Base-by-base conservation (phyloP, 2,888 invertebrate genomes). In the Matsumyia berberina region DNA sequence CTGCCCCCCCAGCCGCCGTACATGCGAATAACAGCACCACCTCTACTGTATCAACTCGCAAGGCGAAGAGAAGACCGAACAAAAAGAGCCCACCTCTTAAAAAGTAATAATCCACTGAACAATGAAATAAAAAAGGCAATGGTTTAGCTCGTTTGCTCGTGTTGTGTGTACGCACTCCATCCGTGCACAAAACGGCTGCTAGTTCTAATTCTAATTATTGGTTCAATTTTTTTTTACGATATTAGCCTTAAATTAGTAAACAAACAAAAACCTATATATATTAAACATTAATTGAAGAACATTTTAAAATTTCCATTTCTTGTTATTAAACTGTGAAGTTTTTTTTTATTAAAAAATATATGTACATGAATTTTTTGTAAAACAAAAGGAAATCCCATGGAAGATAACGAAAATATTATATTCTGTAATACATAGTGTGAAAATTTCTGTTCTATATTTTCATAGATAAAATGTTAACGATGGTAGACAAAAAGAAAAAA, bases 301-400 rank as follows among this genome's bases (percentile, higher is more conserved):
- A 55, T 62, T 78, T 77, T 62, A 73, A 83, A 78, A 78, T 69
- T 83, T 79, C 83, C 83, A 83, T 69, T 74, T 83, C 83, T 79
- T 83, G 83, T 83, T 83, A 73, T 73, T 69, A 73, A 79, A 79
- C 78, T 83, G 79, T 83, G 83, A 83, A 83, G 78, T 83, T 83
- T 78, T 81, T 81, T 73, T 83, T 78, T 73, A 57, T 69, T 69
- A 37, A 74, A 83, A 72, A 66, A 55, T 78, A 79, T 73, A 83
- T 83, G 78, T 83, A 83, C 64, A 83, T 83, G 83, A 78, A 73
- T 82, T 82, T 83, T 83, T 82, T 83, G 78, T 83, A 78, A 83
- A 83, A 79, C 78, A 83, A 83, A 83, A 73, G 46, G 58, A 79
- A 78, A 57, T 62, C 62, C 66, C 53, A 39, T 51, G 60, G 49